Base-by-base conservation (phyloP, 2,113 vertebrate species). In the Brachyhypopomus occidentalis region DNA sequence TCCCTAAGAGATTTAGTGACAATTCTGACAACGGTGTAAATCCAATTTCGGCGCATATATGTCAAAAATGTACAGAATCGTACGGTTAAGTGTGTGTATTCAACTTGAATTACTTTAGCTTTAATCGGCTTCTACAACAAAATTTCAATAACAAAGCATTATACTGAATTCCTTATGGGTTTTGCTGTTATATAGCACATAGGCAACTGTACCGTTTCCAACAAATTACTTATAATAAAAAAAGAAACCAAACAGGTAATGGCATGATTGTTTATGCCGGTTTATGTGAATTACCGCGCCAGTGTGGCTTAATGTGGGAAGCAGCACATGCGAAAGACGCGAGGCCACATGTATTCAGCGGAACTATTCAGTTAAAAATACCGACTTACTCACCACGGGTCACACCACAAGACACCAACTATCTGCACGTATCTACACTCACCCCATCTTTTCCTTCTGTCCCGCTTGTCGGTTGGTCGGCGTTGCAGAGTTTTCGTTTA, bases 391-490 rank as follows among this genome's bases (percentile, higher is more conserved):
- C 4, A 1, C 25, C 63, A 19, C 63, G 36, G 9, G 5, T 16
- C 27, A 36, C n/a, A 63, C 23, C 8, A 63, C 8, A 23, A 63
- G 22, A 25, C 2, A 2, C 9, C 20, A 1, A 67, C 36, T 41
- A 2, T 11, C 17, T 38, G 2, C 20, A 12, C 1, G 14, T 20
- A n/a, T 34, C 8, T 36, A 1, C 48, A 92, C 91, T 92, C 83
- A 93, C 92, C 90, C 82, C 84, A 45, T 92, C 90, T 56, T 87
- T 90, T 22, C 80, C 82, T 17, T 83, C 88, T 30, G 79, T 64
- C 22, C 72, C 76, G 34, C 77, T 84, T 16, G 77, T 41, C 34
- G 72, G 86, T 60, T 86, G 86, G 19, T 88, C 88, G 55, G 73
- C 71, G 58, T 36, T 86, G 80, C 86, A 84, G 30, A 89, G 74